Evolutionary conservation across 2,113 vertebrate genomes (phyloP).

Genomic region (Strix uralensis): DNA sequence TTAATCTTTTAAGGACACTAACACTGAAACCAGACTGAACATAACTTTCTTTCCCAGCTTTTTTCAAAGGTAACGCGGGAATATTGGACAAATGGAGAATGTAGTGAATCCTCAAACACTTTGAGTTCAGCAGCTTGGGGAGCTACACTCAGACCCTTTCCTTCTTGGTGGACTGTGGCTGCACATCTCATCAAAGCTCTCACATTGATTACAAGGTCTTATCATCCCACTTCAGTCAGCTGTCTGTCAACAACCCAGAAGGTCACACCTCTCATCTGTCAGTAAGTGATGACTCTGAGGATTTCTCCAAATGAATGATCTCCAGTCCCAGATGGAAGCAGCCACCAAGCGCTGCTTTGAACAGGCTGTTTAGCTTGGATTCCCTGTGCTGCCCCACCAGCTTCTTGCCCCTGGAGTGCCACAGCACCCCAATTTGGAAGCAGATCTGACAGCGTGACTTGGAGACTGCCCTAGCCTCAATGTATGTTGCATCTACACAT

Average conservation of each 20-base stretch:
- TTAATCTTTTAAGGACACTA: neutral
- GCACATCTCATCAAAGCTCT: neutral
- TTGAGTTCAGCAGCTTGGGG: neutral
- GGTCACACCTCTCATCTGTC: constrained; percentile 20
- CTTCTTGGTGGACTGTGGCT: neutral
- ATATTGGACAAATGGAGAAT: neutral
- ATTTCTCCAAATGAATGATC: neutral
- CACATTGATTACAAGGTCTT: neutral
- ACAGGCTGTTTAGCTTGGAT: neutral
- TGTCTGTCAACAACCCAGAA: neutral
- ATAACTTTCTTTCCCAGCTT: neutral
- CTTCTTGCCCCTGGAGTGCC: neutral
- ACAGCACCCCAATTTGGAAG: neutral
- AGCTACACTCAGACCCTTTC: neutral
- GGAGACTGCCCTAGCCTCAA: neutral
- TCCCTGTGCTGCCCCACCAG: neutral
- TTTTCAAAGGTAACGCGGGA: neutral
- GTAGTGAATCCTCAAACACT: neutral
- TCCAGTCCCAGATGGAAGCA: neutral
- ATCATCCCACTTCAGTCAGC: neutral
- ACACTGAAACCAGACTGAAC: neutral
- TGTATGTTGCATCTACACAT: neutral
- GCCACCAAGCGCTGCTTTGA: neutral
- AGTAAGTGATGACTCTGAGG: neutral
- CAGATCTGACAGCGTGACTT: neutral